Percentiles rank a stretch among this genome's conserved stretches.
Evolutionary conservation across 1,140 invertebrate genomes (phyloP).

Genomic region (Coptotermes formosanus): DNA sequence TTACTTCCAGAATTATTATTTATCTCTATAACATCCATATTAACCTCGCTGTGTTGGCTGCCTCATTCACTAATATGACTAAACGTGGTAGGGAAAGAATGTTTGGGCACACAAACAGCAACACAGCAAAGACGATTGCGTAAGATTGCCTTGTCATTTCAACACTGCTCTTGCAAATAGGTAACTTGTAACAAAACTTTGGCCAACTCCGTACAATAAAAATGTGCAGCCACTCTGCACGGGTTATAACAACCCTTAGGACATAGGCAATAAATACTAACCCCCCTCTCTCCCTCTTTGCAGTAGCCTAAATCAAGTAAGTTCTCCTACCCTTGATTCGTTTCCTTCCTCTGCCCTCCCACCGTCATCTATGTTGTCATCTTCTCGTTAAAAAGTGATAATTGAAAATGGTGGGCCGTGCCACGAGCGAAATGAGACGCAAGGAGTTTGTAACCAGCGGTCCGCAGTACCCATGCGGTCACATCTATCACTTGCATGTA

Average conservation of each 20-base stretch:
- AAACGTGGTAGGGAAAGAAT: not conserved
- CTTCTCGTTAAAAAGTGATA: slow-evolving; percentile 40
- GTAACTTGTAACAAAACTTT: not conserved
- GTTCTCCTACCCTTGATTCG: slow-evolving; percentile 30
- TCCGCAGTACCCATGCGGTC: not conserved
- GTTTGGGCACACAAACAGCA: not conserved
- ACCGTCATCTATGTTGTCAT: slow-evolving; percentile 49
- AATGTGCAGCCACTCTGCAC: not conserved
- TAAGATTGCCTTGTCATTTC: not conserved
- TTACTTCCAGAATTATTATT: not conserved
- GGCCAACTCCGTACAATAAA: not conserved
- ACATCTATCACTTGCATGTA: too few relatives aligned
- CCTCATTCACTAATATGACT: not conserved
- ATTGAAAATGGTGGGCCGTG: slow-evolving; percentile 36
- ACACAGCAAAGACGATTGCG: not conserved
- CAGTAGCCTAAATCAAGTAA: not conserved
- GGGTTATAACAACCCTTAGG: slow-evolving; percentile 9
- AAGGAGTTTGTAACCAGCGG: not conserved
- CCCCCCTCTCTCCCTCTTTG: not conserved
- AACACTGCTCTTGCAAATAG: not conserved
- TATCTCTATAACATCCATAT: not conserved
- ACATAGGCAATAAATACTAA: slow-evolving; percentile 1
- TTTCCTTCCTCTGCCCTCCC: slow-evolving; percentile 22
- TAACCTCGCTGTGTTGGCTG: not conserved
- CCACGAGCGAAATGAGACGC: not conserved